A percentile compares a stretch with the other conserved stretches of the same genome.
These are phyloP conservation scores for Scolopax rusticola DNA, from an alignment of 2,797 vertebrate species.

Conservation along the genomic window DNA sequence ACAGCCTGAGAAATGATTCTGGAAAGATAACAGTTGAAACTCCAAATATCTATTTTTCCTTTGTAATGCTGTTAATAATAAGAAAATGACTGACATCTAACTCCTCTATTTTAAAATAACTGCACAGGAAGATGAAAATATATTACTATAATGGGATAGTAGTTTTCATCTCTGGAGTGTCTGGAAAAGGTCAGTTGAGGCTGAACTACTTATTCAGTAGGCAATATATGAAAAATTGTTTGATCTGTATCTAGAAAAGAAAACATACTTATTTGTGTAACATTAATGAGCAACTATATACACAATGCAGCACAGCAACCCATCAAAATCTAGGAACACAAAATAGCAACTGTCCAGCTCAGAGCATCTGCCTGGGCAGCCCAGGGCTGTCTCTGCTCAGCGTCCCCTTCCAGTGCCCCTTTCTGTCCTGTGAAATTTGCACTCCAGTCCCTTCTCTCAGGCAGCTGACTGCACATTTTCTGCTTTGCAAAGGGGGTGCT, in stretches of 20 bases:
- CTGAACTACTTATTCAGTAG: not conserved
- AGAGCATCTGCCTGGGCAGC: not conserved
- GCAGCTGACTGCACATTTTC: rapidly evolving
- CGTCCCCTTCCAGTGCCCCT: not conserved
- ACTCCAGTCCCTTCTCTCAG: not conserved
- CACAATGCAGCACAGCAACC: not conserved
- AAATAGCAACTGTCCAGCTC: not conserved
- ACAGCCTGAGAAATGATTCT: not conserved
- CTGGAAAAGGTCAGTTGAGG: not conserved
- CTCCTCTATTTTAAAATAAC: not conserved
- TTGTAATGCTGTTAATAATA: not conserved
- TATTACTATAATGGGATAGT: not conserved
- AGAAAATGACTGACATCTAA: not conserved
- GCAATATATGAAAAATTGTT: not conserved
- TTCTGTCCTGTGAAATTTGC: not conserved
- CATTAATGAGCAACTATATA: not conserved
- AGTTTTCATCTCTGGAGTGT: not conserved
- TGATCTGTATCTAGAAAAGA: not conserved
- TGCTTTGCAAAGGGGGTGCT: not conserved
- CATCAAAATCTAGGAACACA: not conserved
- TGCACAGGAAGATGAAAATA: not conserved
- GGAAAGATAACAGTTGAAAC: not conserved
- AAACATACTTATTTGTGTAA: not conserved
- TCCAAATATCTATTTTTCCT: not conserved
- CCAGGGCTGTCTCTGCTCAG: not conserved